phyloP scores from a whole-genome alignment of 2,888 invertebrate species.

The Lysandra bellargus region DNA sequence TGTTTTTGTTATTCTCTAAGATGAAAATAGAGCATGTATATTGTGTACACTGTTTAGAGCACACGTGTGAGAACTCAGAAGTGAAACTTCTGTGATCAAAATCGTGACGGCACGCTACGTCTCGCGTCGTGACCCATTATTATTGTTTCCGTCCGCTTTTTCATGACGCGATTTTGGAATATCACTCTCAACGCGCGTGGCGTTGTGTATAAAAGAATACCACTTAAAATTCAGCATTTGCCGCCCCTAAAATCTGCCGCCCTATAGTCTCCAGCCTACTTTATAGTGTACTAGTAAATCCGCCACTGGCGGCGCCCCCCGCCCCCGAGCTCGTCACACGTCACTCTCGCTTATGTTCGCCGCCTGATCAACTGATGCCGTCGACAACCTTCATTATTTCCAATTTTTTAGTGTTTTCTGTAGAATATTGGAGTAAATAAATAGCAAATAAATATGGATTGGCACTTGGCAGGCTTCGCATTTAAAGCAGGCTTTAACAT shows the following conservation, averaged over 20 bases:
- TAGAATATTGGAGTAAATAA: neutral
- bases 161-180: too few species aligned
- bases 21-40: too few species aligned
- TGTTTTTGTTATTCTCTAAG: too few species aligned
- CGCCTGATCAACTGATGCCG: constrained; percentile 46
- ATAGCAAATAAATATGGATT: neutral
- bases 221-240: neutral
- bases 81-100: too few species aligned
- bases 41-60: too few species aligned
- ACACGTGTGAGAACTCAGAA: too few species aligned
- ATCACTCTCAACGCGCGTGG: too few species aligned
- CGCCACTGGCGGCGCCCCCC: constrained; percentile 33
- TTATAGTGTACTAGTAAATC: neutral
- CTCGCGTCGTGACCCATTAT: too few species aligned
- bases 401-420: neutral
- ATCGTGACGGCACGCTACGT: too few species aligned
- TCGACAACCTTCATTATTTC: constrained; percentile 14
- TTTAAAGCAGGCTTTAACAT: neutral
- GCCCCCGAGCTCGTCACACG: constrained; percentile 47
- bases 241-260: neutral
- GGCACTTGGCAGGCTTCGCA: neutral
- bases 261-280: neutral
- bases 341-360: constrained; percentile 45
- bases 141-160: too few species aligned
- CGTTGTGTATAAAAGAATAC: neutral